These are phyloP conservation scores for Falco naumanni DNA, from an alignment of 2,797 vertebrate genomes.

Conservation along the genomic window DNA sequence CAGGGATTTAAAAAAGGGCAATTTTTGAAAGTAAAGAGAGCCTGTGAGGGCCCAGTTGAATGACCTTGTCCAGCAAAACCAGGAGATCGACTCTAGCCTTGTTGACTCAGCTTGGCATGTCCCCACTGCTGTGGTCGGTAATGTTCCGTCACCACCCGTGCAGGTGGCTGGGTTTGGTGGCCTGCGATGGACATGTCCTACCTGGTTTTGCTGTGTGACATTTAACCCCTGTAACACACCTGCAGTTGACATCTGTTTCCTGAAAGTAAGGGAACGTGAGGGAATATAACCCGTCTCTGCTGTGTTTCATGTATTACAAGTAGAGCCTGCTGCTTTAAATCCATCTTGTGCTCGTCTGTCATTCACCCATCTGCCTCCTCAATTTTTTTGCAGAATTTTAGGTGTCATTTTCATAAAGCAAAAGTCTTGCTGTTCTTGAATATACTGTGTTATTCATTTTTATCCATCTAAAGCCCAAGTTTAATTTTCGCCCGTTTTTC, in stretches of 20 bases:
- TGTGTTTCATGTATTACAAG: background rate
- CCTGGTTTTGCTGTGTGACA: background rate
- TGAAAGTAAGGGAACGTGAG: background rate
- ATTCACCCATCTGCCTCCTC: background rate
- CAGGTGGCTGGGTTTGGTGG: background rate
- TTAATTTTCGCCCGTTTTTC: constrained; percentile 10
- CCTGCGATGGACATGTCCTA: background rate
- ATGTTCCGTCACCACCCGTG: fast-evolving
- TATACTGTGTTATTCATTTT: background rate
- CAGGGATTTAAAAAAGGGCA: background rate
- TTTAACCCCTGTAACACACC: background rate
- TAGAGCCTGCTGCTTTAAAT: background rate
- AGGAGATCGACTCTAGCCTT: fast-evolving
- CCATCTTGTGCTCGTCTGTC: background rate
- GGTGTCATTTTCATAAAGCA: background rate
- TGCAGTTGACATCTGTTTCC: background rate
- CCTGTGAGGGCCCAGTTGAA: background rate
- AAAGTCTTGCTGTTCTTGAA: background rate
- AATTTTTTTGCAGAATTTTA: background rate
- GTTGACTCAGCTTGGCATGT: background rate
- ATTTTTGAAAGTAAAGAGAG: background rate
- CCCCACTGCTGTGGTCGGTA: background rate
- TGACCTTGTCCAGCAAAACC: background rate
- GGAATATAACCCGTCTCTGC: background rate
- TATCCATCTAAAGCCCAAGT: background rate